Base-by-base conservation (phyloP, 2,797 vertebrate genomes). In the Catharus ustulatus region DNA sequence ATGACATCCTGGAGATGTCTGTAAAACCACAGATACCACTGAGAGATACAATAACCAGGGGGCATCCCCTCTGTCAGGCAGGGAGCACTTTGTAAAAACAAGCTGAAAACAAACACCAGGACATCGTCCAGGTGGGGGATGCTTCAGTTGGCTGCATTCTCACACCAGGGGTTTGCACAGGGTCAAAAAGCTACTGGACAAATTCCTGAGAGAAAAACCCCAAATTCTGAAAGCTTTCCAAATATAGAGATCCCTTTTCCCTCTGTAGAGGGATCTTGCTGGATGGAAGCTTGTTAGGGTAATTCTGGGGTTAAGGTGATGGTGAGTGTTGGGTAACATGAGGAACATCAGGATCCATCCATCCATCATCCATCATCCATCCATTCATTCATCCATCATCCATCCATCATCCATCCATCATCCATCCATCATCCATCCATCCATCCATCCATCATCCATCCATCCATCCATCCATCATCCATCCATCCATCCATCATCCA, bases 231-330 rank as follows among this genome's bases (percentile, higher is more conserved):
- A 38, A 42, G 48, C 1, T 24, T 62, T 5, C 9, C 66, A 55
- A 84, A 66, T 43, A 24, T 0, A 49, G 18, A 73, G 1, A 6
- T 24, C 4, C 5, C 7, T 77, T 68, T 68, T 45, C 18, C 1
- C 32, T 21, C 15, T 48, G 4, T 22, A 19, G 15, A 1, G 22
- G 5, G 2, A 2, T 5, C 5, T 40, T 55, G 27, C 4, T 73
- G 67, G 23, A 30, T 5, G 23, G 36, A 32, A 55, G 2, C 4
- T 45, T 55, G 34, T 9, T 7, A 5, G 17, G 22, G 27, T 18
- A 30, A 11, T 89, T 61, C 20, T 58, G 46, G 64, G 34, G 9
- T 61, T 85, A 72, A 26, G 54, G 34, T 13, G 78, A 7, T 20
- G 15, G 23, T 2, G 1, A 40, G 42, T 51, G 13, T 12, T 83